Conservation (phyloP, 64 coral and sea anemone species). For the Hydrozoanthus tunicans region DNA sequence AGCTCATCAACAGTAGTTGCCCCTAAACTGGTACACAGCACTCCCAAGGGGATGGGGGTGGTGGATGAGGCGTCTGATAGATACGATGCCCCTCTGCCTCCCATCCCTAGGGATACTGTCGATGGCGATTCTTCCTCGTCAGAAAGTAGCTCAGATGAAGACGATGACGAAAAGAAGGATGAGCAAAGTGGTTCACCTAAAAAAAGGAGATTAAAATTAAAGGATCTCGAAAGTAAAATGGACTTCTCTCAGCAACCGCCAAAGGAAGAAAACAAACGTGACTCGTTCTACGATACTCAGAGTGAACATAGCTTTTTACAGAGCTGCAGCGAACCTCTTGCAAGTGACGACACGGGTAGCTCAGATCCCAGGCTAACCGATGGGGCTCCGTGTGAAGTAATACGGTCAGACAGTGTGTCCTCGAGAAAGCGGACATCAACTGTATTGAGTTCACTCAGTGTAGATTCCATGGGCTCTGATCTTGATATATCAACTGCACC, state of each 20-base stretch:
- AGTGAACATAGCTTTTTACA: slow-evolving; percentile 81
- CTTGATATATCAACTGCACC: slow-evolving; percentile 33
- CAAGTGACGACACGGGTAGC: slow-evolving; percentile 68
- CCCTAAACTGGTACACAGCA: slow-evolving; percentile 48
- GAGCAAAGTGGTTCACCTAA: slow-evolving; percentile 1
- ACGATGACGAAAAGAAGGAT: slow-evolving; percentile 65
- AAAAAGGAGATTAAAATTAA: background rate
- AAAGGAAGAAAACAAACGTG: slow-evolving; percentile 48
- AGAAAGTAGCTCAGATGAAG: slow-evolving; percentile 92
- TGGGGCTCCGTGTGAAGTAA: background rate
- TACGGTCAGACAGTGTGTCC: slow-evolving; percentile 42
- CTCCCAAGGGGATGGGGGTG: background rate
- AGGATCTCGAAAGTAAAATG: background rate
- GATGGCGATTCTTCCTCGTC: slow-evolving; percentile 73
- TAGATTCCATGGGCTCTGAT: slow-evolving; percentile 75
- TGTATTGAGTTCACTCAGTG: slow-evolving; percentile 63
- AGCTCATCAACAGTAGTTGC: slow-evolving; percentile 2
- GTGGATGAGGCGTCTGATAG: slow-evolving; percentile 20
- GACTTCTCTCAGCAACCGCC: slow-evolving; percentile 2
- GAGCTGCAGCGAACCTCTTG: slow-evolving; percentile 75
- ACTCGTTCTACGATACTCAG: slow-evolving; percentile 72
- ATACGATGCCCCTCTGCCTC: slow-evolving; percentile 77
- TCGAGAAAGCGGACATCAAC: slow-evolving; percentile 82
- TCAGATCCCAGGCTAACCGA: slow-evolving; percentile 58
- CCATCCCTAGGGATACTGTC: slow-evolving; percentile 61